Conservation (phyloP, 2,888 invertebrate genomes). For the Drepana falcataria region DNA sequence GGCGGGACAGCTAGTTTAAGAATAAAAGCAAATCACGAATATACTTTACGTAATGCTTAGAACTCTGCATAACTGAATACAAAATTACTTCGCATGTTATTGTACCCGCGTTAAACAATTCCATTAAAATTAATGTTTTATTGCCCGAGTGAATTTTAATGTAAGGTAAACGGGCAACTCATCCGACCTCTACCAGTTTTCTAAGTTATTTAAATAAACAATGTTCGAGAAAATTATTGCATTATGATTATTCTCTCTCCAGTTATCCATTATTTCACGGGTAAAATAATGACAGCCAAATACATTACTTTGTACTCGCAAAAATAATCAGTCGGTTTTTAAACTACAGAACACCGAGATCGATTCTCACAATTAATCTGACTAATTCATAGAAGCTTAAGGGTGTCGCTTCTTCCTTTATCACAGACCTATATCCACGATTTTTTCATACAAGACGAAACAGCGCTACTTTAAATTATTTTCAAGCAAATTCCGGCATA, state of each 20-base stretch:
- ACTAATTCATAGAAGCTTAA: too few relatives aligned
- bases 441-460: too few relatives aligned
- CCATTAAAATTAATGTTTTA: slow-evolving; percentile 41
- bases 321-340: too few relatives aligned
- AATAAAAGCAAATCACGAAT: background rate
- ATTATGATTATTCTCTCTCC: too few relatives aligned
- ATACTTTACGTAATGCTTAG: background rate
- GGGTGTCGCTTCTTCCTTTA: too few relatives aligned
- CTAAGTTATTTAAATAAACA: background rate
- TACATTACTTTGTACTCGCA: too few relatives aligned
- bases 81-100: slow-evolving; percentile 41
- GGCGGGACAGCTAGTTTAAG: too few relatives aligned
- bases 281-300: too few relatives aligned
- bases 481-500: background rate
- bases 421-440: too few relatives aligned
- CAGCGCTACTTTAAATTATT: background rate
- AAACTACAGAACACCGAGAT: too few relatives aligned
- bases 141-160: slow-evolving; percentile 18
- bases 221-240: background rate
- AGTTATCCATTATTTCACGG: too few relatives aligned
- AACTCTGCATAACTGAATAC: slow-evolving; percentile 20
- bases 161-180: slow-evolving; percentile 10
- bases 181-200: background rate
- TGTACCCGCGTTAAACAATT: slow-evolving; percentile 33
- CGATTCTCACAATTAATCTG: too few relatives aligned